Conservation (phyloP, 1,140 invertebrate genomes). For the Hylaeus anthracinus region DNA sequence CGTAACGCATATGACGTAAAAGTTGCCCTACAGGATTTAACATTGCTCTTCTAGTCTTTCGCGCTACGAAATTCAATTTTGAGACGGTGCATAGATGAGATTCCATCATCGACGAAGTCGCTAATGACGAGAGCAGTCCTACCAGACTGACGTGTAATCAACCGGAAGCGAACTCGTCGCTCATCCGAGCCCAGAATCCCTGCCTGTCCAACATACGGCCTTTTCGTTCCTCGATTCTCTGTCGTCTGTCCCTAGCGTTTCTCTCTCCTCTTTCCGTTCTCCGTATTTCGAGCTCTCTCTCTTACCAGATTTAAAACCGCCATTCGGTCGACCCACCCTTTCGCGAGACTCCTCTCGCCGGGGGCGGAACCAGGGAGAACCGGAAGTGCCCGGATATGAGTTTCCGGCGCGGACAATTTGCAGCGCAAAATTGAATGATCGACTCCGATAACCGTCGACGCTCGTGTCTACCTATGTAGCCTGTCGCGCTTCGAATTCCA, state of each 20-base stretch:
- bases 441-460: conserved; percentile 72
- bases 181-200: conserved; percentile 63
- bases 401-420: conserved; percentile 81
- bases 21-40: too few species aligned
- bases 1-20: too few species aligned
- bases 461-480: conserved; percentile 54
- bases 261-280: neutral
- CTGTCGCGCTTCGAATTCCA: conserved; percentile 58
- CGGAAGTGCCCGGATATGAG: conserved; percentile 81
- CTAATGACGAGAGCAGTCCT: conserved; percentile 16
- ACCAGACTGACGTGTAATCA: conserved; percentile 36
- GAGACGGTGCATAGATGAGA: neutral
- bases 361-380: conserved; percentile 73
- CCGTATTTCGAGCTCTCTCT: neutral
- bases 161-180: conserved; percentile 75
- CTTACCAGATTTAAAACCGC: conserved; percentile 3
- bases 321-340: conserved; percentile 51
- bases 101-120: neutral
- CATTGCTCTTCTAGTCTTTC: too few species aligned
- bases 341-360: conserved; percentile 54
- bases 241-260: neutral
- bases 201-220: conserved; percentile 10
- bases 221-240: conserved; percentile 21
- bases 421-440: conserved; percentile 77
- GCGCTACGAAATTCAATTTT: too few species aligned